Conservation (phyloP, 2,888 invertebrate species). For the Operophtera brumata region DNA sequence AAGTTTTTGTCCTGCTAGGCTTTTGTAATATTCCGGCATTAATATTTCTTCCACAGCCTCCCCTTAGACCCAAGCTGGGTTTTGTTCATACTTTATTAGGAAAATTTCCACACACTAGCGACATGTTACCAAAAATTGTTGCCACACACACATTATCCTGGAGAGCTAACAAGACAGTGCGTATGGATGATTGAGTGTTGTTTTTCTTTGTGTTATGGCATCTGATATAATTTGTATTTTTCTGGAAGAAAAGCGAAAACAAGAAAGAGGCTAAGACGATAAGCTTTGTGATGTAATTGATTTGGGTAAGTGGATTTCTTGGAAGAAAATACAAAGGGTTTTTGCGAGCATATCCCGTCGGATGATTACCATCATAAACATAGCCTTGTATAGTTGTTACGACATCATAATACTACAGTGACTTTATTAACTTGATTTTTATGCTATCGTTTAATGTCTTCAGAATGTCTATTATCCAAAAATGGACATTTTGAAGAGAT, state of each 20-base stretch:
- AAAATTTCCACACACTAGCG: conserved; percentile 12
- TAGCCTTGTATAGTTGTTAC: conserved; percentile 1
- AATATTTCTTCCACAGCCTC: too few species aligned
- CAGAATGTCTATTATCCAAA: too few species aligned
- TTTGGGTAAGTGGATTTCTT: conserved; percentile 20
- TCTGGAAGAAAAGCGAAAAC: conserved; percentile 13
- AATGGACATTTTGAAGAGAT: too few species aligned
- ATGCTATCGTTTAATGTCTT: too few species aligned
- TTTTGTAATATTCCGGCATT: too few species aligned
- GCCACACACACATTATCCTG: too few species aligned
- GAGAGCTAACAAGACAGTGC: conserved; percentile 20
- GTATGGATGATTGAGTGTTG: conserved; percentile 28
- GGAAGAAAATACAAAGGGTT: conserved; percentile 11
- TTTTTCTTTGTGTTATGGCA: conserved; percentile 17
- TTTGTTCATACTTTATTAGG: conserved; percentile 1
- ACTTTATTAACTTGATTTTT: too few species aligned
- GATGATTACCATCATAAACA: conserved; percentile 14
- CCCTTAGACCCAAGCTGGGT: too few species aligned
- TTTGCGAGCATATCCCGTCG: conserved; percentile 7
- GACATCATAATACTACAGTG: too few species aligned
- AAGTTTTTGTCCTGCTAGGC: too few species aligned
- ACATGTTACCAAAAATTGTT: too few species aligned
- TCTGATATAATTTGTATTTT: conserved; percentile 5
- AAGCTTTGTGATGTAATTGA: conserved; percentile 21
- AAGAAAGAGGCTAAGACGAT: conserved; percentile 16